A percentile compares a stretch with the other conserved stretches of the same genome.
These are phyloP conservation scores for Eupithecia pulchellata DNA, from an alignment of 2,888 invertebrate genomes.

Conservation along the genomic window DNA sequence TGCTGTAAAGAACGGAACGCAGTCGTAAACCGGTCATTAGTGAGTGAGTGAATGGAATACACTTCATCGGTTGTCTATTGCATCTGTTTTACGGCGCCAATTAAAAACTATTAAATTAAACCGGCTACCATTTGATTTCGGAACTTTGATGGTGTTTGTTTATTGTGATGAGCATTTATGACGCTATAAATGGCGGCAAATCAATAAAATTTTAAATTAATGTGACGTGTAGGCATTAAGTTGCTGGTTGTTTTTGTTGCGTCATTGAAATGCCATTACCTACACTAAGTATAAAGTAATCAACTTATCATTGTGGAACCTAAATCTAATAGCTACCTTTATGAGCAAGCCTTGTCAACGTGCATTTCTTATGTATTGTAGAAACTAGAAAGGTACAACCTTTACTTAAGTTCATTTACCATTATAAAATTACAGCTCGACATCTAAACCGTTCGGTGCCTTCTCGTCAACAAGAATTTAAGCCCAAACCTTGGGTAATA, in stretches of 20 bases:
- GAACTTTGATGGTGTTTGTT: conserved; percentile 76
- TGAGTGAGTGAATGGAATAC: conserved; percentile 73
- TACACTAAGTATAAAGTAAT: neutral
- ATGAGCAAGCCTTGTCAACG: neutral
- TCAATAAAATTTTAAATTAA: conserved; percentile 56
- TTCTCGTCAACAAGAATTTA: neutral
- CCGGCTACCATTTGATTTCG: conserved; percentile 77
- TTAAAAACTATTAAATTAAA: conserved; percentile 83
- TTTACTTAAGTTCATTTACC: neutral
- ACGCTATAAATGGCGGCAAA: conserved; percentile 61
- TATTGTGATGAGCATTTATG: conserved; percentile 80
- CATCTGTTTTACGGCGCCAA: conserved; percentile 80
- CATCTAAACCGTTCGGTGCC: neutral
- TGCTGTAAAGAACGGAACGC: conserved; percentile 69
- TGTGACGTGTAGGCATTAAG: conserved; percentile 40
- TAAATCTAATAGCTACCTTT: neutral
- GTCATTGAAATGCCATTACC: conserved; percentile 24
- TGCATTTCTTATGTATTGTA: neutral
- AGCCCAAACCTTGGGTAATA: neutral
- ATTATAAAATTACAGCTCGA: neutral
- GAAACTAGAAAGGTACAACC: neutral
- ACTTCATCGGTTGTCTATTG: conserved; percentile 75
- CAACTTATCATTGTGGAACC: neutral
- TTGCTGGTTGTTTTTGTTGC: conserved; percentile 25
- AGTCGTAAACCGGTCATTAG: conserved; percentile 71